phyloP scores from a whole-genome alignment of 2,113 vertebrate genomes.

The Danio rerio region DNA sequence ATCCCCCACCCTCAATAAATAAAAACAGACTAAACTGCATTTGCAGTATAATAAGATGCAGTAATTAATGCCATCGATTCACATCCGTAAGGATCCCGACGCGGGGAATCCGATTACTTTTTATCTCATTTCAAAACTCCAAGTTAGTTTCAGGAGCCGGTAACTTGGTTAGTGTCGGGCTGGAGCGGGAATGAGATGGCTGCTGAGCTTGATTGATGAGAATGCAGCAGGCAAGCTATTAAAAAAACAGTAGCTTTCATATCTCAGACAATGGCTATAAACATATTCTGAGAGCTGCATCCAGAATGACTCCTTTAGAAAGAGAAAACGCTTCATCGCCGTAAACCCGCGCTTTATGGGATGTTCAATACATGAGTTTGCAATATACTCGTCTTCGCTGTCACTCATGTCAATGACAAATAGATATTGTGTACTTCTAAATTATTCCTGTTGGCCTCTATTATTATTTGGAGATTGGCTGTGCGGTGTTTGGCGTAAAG shows the following conservation, averaged over 20 bases:
- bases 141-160: conserved; percentile 87
- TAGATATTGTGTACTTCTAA: conserved; percentile 6
- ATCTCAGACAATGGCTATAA: conserved; percentile 83
- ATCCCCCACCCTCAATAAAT: conserved; percentile 84
- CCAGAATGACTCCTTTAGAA: conserved; percentile 58
- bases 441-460: conserved; percentile 20
- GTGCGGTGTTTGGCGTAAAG: not conserved
- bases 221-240: conserved; percentile 76
- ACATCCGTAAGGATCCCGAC: conserved; percentile 90
- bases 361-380: conserved; percentile 31
- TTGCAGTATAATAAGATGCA: conserved; percentile 91
- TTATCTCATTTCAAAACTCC: conserved; percentile 96
- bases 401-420: conserved; percentile 22
- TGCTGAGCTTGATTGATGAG: conserved; percentile 91
- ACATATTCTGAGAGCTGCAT: conserved; percentile 76
- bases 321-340: conserved; percentile 56
- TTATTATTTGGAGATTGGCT: conserved; percentile 25
- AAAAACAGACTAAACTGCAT: conserved; percentile 88
- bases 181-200: conserved; percentile 84
- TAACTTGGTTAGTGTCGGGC: conserved; percentile 91
- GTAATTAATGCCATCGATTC: conserved; percentile 99
- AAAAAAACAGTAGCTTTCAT: conserved; percentile 76
- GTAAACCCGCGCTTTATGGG: conserved; percentile 7
- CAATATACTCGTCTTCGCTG: not conserved
- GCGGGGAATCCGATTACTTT: conserved; percentile 90